These are phyloP conservation scores for Squalus acanthias DNA, from an alignment of 2,797 vertebrate genomes.

Conservation along the genomic window DNA sequence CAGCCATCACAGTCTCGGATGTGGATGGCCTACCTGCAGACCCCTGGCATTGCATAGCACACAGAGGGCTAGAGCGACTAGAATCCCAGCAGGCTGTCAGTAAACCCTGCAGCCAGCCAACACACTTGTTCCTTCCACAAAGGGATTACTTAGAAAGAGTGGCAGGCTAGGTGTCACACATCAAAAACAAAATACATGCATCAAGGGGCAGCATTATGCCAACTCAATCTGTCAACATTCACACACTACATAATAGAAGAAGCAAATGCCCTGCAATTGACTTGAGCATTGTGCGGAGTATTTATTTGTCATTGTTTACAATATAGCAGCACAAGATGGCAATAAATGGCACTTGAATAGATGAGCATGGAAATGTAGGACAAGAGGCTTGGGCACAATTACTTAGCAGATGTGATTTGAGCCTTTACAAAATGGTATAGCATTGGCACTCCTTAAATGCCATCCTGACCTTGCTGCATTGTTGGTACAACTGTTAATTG, in stretches of 20 bases:
- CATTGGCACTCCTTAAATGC: background rate
- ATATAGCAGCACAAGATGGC: background rate
- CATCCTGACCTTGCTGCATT: conserved; percentile 5
- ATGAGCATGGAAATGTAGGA: background rate
- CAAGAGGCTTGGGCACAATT: background rate
- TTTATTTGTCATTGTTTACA: background rate
- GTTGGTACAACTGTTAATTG: background rate
- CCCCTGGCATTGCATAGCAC: background rate
- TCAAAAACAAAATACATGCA: background rate
- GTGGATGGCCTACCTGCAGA: background rate
- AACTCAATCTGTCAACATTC: conserved; percentile 9
- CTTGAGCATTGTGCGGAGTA: background rate
- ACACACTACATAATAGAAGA: background rate
- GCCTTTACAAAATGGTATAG: background rate
- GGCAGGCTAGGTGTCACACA: background rate
- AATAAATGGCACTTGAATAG: background rate
- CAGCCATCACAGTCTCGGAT: background rate
- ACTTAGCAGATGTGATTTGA: background rate
- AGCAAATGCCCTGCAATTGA: background rate
- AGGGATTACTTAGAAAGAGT: background rate
- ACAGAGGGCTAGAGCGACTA: background rate
- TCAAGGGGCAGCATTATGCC: conserved; percentile 24
- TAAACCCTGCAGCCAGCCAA: background rate
- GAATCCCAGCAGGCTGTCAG: background rate
- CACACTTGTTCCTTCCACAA: background rate